Conservation (phyloP, 1,140 invertebrate genomes). For the Trichonephila inaurata region DNA sequence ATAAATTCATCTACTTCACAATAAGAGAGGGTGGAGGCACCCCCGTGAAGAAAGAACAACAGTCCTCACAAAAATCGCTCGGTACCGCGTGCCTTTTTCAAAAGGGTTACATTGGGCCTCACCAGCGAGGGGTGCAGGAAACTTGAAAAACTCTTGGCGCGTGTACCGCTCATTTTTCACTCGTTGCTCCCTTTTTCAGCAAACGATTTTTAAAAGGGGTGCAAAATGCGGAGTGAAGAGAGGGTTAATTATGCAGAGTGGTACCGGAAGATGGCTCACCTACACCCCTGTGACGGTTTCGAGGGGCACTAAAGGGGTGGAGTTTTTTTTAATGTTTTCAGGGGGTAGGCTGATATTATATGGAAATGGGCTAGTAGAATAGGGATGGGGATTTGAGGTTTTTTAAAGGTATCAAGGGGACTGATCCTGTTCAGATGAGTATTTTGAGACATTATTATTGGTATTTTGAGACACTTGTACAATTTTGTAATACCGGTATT, state of each 20-base stretch:
- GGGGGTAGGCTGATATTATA: neutral
- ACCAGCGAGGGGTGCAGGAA: slow-evolving; percentile 9
- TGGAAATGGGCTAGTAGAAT: neutral
- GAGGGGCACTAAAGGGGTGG: slow-evolving; percentile 21
- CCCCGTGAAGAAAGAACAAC: neutral
- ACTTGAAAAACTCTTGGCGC: slow-evolving; percentile 53
- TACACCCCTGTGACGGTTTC: neutral
- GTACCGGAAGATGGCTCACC: slow-evolving; percentile 58
- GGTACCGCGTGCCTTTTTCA: neutral
- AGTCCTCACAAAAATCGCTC: neutral
- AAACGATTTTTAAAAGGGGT: slow-evolving; percentile 43
- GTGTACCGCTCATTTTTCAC: slow-evolving; percentile 60
- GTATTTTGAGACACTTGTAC: no score
- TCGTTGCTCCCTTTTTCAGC: neutral
- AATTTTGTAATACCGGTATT: no score
- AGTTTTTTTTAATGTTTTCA: neutral
- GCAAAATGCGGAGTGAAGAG: slow-evolving; percentile 57
- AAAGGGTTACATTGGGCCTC: slow-evolving; percentile 12
- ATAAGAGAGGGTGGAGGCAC: neutral
- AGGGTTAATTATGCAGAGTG: slow-evolving; percentile 71
- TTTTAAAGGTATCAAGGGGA: no score
- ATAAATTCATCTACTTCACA: neutral
- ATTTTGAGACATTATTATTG: no score
- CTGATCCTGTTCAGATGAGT: no score
- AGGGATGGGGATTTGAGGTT: neutral